Conservation (phyloP, 2,113 vertebrate genomes). For the Rhinoderma darwinii region DNA sequence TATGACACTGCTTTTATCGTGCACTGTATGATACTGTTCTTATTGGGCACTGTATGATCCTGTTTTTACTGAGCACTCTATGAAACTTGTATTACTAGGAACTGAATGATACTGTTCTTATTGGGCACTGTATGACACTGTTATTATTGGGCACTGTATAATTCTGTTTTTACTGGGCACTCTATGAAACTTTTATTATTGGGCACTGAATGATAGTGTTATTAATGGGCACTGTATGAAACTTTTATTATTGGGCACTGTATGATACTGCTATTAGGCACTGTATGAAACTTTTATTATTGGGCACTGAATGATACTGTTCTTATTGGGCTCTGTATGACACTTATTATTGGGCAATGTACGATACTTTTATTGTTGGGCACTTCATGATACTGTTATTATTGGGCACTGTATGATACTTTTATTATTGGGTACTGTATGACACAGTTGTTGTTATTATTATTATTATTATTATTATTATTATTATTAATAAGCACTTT, state of each 20-base stretch:
- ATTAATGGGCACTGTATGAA: not conserved
- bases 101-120: not conserved
- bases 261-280: not conserved
- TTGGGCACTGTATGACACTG: not conserved
- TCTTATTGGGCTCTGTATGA: not conserved
- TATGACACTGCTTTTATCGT: not conserved
- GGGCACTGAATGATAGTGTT: not conserved
- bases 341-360: not conserved
- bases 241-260: not conserved
- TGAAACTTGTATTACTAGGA: not conserved
- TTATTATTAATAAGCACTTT: not conserved
- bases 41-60: not conserved
- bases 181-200: not conserved
- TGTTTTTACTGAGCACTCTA: not conserved
- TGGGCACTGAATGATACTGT: not conserved
- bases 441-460: not conserved
- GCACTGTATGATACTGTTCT: not conserved
- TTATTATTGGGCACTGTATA: not conserved
- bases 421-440: not conserved
- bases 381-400: not conserved
- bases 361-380: not conserved
- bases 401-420: not conserved
- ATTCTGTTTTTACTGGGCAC: not conserved
- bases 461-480: too few relatives aligned
- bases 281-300: not conserved